A percentile compares a stretch with the other conserved stretches of the same genome.
Evolutionary conservation across 2,797 vertebrate genomes (phyloP).

Genomic region (Centropyge bicolor): DNA sequence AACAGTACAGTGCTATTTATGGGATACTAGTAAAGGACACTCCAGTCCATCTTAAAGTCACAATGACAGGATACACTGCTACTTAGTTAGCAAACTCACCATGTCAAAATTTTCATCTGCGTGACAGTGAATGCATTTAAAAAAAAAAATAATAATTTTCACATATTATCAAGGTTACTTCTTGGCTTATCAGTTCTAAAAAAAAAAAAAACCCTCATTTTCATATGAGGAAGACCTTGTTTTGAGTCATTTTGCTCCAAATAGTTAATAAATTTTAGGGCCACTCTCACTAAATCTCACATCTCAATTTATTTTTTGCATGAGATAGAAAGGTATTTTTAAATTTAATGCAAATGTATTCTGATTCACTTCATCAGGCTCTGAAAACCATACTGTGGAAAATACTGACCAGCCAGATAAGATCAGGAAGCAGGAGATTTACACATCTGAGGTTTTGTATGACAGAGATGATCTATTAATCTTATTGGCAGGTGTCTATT

Average conservation of each 20-base stretch:
- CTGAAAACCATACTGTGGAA: constrained; percentile 5
- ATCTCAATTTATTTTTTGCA: too few relatives aligned
- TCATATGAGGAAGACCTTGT: not conserved
- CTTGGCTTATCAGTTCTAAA: not conserved
- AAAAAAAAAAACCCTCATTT: not conserved
- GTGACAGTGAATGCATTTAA: not conserved
- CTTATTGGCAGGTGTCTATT: constrained; percentile 60
- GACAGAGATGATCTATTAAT: constrained; percentile 52
- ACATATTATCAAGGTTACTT: not conserved
- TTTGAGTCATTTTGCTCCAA: not conserved
- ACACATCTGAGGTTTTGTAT: constrained; percentile 28
- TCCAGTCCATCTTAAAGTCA: not conserved
- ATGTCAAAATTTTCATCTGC: not conserved
- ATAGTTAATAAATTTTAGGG: not conserved
- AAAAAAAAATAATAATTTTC: not conserved
- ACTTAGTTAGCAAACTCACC: not conserved
- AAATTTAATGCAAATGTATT: not conserved
- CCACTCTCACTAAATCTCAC: not conserved
- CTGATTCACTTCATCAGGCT: not conserved
- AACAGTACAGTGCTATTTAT: constrained; percentile 1
- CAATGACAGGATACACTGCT: not conserved
- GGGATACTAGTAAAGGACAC: not conserved
- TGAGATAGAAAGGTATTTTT: not conserved
- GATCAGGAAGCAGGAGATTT: constrained; percentile 20
- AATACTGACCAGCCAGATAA: not conserved